Base-by-base conservation (phyloP, 2,113 vertebrate genomes). In the Plestiodon gilberti region DNA sequence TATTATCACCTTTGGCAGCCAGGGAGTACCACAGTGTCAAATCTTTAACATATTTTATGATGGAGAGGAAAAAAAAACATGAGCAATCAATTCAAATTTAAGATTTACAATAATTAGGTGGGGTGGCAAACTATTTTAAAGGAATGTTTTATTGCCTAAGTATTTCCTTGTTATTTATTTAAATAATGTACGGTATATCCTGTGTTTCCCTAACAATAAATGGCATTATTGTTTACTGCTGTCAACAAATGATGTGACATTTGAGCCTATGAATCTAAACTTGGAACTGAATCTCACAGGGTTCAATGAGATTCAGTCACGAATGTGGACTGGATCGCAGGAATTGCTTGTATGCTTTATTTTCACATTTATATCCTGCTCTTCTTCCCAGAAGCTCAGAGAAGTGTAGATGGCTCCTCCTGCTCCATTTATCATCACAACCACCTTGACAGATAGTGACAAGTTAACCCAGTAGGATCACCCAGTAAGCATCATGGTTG, bases 1-100 rank as follows among this genome's bases (percentile, higher is more conserved):
- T 86, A 64, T 92, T 94, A 93, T 88, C 43, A 92, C 92, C 94
- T 84, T 76, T 88, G 83, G 83, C 89, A 88, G 67, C 87, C 69
- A 67, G 65, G 85, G 90, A 95, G 87, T 90, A 84, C 57, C 38
- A 76, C 2, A 43, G 61, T 59, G 79, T 82, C 61, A 90, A 84
- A 91, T 43, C 81, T 59, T 81, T 38, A 22, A 23, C 33, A 80
- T 86, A 35, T 48, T 62, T 80, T 52, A 48, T 73, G 77, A 22
- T 28, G 65, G 23, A 92, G 70, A 40, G 38, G 10, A 38, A 38
- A 43, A 13, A 55, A 48, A 35, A 8, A 62, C 48, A 55, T 23
- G 55, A 38, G 30, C 64, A 84, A 22, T 38, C 43, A 55, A 67
- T 77, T 35, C 33, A 67, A 57, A 57, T 57, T 17, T 57, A 15